Evolutionary conservation across 2,797 vertebrate species (phyloP), one percentile per base, ranked within the genome.

Genomic region (Phyllotis vaccarum): DNA sequence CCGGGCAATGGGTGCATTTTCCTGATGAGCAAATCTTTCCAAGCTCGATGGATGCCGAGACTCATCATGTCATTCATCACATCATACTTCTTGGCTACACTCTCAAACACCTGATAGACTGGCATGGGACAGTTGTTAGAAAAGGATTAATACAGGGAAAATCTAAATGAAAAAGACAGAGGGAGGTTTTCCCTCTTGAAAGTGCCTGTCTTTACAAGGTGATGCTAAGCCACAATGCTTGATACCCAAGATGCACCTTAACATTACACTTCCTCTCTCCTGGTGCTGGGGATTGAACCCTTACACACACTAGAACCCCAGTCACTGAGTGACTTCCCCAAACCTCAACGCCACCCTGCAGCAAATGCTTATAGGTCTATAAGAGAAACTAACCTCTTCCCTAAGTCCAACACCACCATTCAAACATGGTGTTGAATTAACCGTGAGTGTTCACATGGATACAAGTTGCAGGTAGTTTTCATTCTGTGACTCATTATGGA

Each of bases 21-120:
- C 79, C 98, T 99, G 52, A 99, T 80, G 4, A 99, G 98, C 49
- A 97, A 76, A 96, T 99, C 99, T 95, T 99, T 99, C 99, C 99
- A 99, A 46, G 99, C 40, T 0, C 99, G 99, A 96, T 99, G 99
- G 85, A 99, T 98, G 49, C 99, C 99, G 46, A 99, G 95, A 97
- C 99, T 99, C 99, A 99, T 99, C 27, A 99, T 99, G n/a, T 99
- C 99, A 16, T 99, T 99, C 99, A 99, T 99, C 3, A 99, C 34
- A 37, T 99, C 99, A 0, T 99, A 99, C 78, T 99, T 99, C 98
- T 99, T 98, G 3, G 99, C 99, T 96, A 99, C 99, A 5, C 97
- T 99, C 98, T 99, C 99, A 98, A 99, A 99, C 24, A 99, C 99
- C 78, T 99, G 98, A 88, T 99, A 99, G 82, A 99, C 99, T 99